A percentile compares a stretch with the other conserved stretches of the same genome.
Conservation (phyloP, 1,140 invertebrate genomes). For the Sitophilus oryzae region DNA sequence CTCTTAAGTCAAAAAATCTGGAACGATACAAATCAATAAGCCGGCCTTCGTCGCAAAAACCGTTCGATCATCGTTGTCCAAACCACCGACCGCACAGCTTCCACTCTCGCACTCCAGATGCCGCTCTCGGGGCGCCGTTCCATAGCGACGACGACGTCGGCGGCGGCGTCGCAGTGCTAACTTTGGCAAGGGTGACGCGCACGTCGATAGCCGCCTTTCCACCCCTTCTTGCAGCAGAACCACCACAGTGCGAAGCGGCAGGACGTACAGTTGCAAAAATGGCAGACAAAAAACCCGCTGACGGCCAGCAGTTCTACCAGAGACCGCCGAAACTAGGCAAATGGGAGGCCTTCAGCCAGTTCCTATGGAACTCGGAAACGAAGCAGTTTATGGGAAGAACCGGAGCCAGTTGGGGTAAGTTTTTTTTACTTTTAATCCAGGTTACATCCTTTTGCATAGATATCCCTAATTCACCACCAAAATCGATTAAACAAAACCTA, state of each 20-base stretch:
- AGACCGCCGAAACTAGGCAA: conserved; percentile 72
- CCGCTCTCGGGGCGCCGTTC: background rate
- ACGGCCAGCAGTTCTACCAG: conserved; percentile 68
- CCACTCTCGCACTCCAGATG: background rate
- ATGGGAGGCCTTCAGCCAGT: conserved; percentile 78
- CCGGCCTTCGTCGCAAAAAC: too few species aligned
- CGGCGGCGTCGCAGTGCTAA: conserved; percentile 3
- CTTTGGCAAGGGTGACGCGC: conserved; percentile 1
- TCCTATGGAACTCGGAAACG: conserved; percentile 84
- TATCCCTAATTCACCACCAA: too few species aligned
- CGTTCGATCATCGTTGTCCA: too few species aligned
- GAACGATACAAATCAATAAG: too few species aligned
- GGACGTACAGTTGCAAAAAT: conserved; percentile 45
- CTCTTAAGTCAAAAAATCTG: too few species aligned
- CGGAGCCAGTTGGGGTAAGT: conserved; percentile 84
- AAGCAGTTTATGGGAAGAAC: conserved; percentile 82
- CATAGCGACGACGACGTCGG: conserved; percentile 5
- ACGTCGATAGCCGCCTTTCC: conserved; percentile 17
- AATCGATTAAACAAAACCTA: background rate
- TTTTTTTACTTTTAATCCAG: conserved; percentile 11
- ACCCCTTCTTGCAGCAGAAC: conserved; percentile 22
- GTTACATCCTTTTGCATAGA: too few species aligned
- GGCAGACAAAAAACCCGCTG: conserved; percentile 70
- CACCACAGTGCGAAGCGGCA: conserved; percentile 14
- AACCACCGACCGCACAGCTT: too few species aligned